phyloP scores from a whole-genome alignment of 2,113 vertebrate species.

The Gasterosteus nipponicus region DNA sequence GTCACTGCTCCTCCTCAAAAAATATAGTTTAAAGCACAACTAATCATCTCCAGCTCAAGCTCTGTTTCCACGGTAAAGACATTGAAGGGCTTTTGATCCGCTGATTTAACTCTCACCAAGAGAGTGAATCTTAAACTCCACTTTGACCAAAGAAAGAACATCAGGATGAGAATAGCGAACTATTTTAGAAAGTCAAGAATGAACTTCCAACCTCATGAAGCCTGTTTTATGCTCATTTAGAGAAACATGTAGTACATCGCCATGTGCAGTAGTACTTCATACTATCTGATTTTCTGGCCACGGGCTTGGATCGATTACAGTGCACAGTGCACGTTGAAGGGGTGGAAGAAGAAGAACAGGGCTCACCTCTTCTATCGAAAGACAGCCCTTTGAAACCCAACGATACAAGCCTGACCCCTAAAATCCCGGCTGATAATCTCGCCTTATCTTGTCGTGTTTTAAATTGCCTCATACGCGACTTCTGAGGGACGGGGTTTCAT shows the following conservation, averaged over 20 bases:
- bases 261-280: constrained; percentile 39
- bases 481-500: constrained; percentile 66
- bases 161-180: not conserved
- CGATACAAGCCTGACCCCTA: constrained; percentile 48
- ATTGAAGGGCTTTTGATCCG: not conserved
- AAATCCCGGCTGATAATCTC: constrained; percentile 69
- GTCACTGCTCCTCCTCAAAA: not conserved
- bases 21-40: not conserved
- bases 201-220: not conserved
- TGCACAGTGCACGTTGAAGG: not conserved
- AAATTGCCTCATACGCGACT: constrained; percentile 69
- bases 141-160: not conserved
- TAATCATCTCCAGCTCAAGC: not conserved
- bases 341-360: constrained; percentile 13
- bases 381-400: constrained; percentile 74
- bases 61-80: not conserved
- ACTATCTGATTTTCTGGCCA: constrained; percentile 50
- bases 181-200: not conserved
- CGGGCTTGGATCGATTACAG: constrained; percentile 55
- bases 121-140: constrained; percentile 7
- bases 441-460: constrained; percentile 75
- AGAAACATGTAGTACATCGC: not conserved
- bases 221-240: constrained; percentile 6
- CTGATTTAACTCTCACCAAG: not conserved
- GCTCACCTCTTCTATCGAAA: constrained; percentile 70